Conservation (phyloP, 2,113 vertebrate species). For the Stigmatopora argus region DNA sequence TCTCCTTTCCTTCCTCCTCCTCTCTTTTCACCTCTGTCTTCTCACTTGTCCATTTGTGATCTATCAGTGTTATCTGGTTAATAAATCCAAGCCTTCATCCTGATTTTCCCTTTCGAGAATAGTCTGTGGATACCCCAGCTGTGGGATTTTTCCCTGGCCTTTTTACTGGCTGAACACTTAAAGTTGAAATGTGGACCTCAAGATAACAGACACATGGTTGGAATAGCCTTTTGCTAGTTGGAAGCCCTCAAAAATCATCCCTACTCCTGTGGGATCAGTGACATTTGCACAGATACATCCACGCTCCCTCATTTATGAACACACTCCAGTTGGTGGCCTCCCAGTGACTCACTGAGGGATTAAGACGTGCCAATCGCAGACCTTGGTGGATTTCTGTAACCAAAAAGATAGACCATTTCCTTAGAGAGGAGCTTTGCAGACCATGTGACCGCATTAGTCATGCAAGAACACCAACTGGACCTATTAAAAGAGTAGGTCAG, state of each 20-base stretch:
- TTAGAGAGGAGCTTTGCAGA: constrained; percentile 34
- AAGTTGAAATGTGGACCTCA: constrained; percentile 46
- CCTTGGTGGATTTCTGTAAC: constrained; percentile 43
- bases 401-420: constrained; percentile 40
- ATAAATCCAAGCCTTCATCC: constrained; percentile 14
- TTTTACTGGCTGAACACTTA: constrained; percentile 34
- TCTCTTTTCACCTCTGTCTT: constrained; percentile 6
- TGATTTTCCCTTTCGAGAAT: constrained; percentile 9
- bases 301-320: constrained; percentile 2
- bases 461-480: not conserved
- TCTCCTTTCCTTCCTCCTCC: constrained; percentile 19
- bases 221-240: constrained; percentile 31
- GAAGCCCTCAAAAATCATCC: constrained; percentile 45
- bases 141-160: constrained; percentile 36
- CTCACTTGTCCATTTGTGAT: constrained; percentile 21
- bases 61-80: constrained; percentile 10
- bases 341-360: constrained; percentile 24
- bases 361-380: constrained; percentile 45
- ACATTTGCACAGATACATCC: constrained; percentile 37
- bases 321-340: constrained; percentile 33
- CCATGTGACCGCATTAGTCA: constrained; percentile 20
- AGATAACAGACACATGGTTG: constrained; percentile 51
- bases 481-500: constrained; percentile 19
- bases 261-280: constrained; percentile 49
- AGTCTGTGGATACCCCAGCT: constrained; percentile 32